A percentile compares a stretch with the other conserved stretches of the same genome.
Evolutionary conservation across 2,113 vertebrate genomes (phyloP).

Genomic region (Falcunculus frontatus): DNA sequence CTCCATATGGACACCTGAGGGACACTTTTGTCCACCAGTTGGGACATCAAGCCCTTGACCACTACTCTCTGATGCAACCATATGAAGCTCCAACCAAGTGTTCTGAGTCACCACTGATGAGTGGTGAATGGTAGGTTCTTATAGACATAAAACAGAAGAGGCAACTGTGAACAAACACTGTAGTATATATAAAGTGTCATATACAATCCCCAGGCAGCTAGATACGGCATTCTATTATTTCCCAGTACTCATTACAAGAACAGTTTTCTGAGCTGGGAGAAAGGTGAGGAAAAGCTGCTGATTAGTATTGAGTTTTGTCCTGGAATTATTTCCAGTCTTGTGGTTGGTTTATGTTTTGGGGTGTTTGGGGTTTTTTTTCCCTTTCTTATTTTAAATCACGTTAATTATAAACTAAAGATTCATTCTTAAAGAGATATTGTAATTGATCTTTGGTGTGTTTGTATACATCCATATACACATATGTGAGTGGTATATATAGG

Average conservation of each 20-base stretch:
- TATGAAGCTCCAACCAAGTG: background rate
- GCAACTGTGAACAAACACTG: background rate
- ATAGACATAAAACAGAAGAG: background rate
- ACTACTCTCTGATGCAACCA: background rate
- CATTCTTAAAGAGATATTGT: background rate
- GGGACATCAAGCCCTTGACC: background rate
- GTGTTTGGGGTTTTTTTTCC: accelerated
- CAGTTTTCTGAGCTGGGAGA: background rate
- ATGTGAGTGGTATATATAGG: background rate
- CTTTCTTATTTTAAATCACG: background rate
- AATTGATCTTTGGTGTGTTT: background rate
- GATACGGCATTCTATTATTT: background rate
- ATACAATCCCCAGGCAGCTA: background rate
- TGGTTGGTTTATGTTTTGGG: background rate
- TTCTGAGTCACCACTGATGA: background rate
- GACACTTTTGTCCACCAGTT: background rate
- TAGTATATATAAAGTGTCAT: background rate
- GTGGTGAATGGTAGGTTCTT: background rate
- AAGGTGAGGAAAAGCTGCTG: background rate
- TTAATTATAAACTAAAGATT: background rate
- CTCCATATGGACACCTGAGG: too few relatives aligned
- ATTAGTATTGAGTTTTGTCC: background rate
- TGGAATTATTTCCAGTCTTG: background rate
- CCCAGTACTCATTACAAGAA: background rate
- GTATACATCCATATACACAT: background rate